A percentile compares a stretch with the other conserved stretches of the same genome.
Evolutionary conservation across 2,888 invertebrate species (phyloP).

Genomic region (Diplolepis rosae): DNA sequence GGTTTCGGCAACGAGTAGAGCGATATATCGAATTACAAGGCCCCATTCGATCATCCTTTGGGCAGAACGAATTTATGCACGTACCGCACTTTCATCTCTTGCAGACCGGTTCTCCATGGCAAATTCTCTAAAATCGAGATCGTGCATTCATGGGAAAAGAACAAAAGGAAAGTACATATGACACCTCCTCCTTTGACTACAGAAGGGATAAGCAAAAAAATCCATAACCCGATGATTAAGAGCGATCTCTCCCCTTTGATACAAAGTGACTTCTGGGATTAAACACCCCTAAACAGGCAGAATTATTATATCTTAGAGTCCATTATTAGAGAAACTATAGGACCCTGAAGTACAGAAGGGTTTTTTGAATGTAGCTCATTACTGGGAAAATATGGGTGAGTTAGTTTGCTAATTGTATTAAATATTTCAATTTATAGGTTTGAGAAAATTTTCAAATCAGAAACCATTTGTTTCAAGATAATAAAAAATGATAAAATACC

Average conservation of each 20-base stretch:
- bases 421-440: no score
- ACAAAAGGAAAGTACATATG: constrained; percentile 1
- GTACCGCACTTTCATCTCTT: constrained; percentile 27
- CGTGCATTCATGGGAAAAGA: constrained; percentile 28
- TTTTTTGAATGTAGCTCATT: neutral
- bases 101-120: constrained; percentile 15
- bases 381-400: neutral
- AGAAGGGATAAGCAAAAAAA: neutral
- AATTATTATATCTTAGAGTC: neutral
- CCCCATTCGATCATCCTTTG: constrained; percentile 49
- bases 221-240: constrained; percentile 4
- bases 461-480: no score
- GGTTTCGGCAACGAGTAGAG: neutral
- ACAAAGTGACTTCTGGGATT: neutral
- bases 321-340: neutral
- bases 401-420: neutral
- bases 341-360: neutral
- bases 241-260: neutral
- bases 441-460: no score
- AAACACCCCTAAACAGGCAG: neutral
- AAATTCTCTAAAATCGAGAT: constrained; percentile 16
- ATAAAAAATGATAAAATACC: no score
- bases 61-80: constrained; percentile 39
- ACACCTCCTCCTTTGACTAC: neutral
- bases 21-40: constrained; percentile 50